These are phyloP conservation scores for Indicator maculatus DNA, from an alignment of 2,113 vertebrate genomes.

Conservation along the genomic window DNA sequence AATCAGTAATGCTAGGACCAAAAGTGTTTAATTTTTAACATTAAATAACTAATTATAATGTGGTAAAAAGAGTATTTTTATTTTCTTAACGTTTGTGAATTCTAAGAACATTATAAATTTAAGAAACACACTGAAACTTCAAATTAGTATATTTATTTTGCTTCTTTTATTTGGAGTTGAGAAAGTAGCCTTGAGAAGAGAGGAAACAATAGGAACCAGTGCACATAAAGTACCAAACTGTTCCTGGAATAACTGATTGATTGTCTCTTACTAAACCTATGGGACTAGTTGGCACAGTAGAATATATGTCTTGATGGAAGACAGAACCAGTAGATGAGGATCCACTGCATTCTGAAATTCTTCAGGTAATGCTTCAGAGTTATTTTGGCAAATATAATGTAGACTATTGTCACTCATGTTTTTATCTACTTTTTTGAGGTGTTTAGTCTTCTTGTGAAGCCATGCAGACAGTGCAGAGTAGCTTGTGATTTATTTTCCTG, in stretches of 20 bases:
- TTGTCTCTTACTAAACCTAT: background rate
- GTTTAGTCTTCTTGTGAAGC: background rate
- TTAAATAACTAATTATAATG: slow-evolving; percentile 12
- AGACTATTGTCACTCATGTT: background rate
- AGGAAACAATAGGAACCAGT: background rate
- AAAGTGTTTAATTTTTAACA: slow-evolving; percentile 11
- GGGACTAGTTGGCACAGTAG: background rate
- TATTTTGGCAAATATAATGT: background rate
- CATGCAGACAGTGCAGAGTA: background rate
- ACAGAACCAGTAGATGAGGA: background rate
- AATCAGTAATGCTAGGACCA: slow-evolving; percentile 35
- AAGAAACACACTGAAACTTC: background rate
- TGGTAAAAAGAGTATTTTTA: background rate
- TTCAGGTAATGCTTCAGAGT: background rate
- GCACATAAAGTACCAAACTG: background rate
- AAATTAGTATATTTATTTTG: background rate
- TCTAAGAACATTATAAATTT: background rate
- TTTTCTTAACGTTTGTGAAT: background rate
- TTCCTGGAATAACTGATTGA: background rate
- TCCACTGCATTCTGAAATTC: background rate
- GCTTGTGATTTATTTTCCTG: background rate
- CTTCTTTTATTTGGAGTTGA: background rate
- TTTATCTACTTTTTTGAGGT: background rate
- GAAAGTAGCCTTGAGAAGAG: background rate
- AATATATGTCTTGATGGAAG: background rate